Evolutionary conservation across 2,113 vertebrate genomes (phyloP), one percentile per base, ranked within the genome.

Genomic region (Chelonoidis abingdonii): DNA sequence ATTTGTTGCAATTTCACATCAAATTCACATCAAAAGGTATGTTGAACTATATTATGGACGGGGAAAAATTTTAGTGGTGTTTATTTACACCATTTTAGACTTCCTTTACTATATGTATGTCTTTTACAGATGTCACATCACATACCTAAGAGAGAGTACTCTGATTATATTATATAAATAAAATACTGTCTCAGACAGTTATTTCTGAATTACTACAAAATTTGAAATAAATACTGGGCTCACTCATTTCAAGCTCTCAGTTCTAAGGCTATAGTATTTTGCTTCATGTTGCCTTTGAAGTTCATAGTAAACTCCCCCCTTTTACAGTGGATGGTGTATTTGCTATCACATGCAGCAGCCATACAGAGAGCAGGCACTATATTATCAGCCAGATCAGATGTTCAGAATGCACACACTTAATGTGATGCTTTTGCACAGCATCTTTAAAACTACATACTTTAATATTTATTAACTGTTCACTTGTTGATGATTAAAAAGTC

Each of bases 241-340:
- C 59, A 27, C 35, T 31, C 44, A 21, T 44, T 50, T 44, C 72
- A 47, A 62, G 27, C 31, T 89, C 88, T 62, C 50, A 47, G 8
- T 59, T 79, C 53, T 79, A 38, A 85, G 27, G 38, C n/a, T 16
- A 1, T 12, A 90, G 21, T 56, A 94, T 92, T 87, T 87, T 41
- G 31, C 35, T 95, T 95, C 24, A 35, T 81, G 84, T 92, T 94
- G 94, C 53, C n/a, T 75, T 84, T 95, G 35, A 91, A 78, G 29
- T 93, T 96, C 87, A 90, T 91, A 91, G 86, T 90, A 87, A 86
- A 87, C 29, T 88, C 59, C 79, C 90, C 4, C 22, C 83, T 89
- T 89, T 87, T n/a, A 69, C 81, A 89, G 52, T 44, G 47, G 27
- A 56, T 8, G 76, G 22, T 95, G 21, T 21, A 16, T 87, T 57